Conservation (phyloP, 2,888 invertebrate species). For the Mimumesa dahlbomi region DNA sequence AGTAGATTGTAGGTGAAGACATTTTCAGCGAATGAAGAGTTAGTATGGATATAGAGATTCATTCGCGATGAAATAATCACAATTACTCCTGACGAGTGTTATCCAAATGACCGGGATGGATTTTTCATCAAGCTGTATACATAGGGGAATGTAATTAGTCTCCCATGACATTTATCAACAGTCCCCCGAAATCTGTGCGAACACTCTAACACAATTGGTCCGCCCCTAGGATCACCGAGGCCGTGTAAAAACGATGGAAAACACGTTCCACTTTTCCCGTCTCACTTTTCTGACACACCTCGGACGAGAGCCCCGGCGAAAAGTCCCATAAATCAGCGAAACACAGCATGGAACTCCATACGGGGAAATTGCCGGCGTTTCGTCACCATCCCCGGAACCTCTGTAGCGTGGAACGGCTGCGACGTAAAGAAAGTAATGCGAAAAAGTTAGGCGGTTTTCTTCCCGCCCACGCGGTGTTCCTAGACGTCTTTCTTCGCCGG, state of each 20-base stretch:
- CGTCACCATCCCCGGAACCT: conserved; percentile 23
- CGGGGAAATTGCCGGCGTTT: conserved; percentile 50
- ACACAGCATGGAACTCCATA: conserved; percentile 32
- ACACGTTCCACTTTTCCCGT: conserved; percentile 22
- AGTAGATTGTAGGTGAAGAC: too few species aligned
- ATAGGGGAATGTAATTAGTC: too few species aligned
- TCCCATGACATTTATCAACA: too few species aligned
- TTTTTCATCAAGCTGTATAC: too few species aligned
- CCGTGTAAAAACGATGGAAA: neutral
- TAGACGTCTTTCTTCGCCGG: neutral
- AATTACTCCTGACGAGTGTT: too few species aligned
- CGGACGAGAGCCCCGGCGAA: conserved; percentile 25
- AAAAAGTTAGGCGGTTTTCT: conserved; percentile 55
- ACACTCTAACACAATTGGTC: too few species aligned
- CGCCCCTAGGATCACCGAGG: neutral
- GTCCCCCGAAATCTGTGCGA: too few species aligned
- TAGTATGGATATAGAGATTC: too few species aligned
- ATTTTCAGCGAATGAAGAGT: too few species aligned
- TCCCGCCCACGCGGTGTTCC: neutral
- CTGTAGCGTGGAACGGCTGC: neutral
- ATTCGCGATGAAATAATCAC: too few species aligned
- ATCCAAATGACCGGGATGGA: too few species aligned
- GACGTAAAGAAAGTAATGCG: conserved; percentile 52
- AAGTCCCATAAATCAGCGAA: conserved; percentile 56
- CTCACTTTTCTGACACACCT: conserved; percentile 8